A percentile compares a stretch with the other conserved stretches of the same genome.
phyloP scores from a whole-genome alignment of 2,888 invertebrate species.

The Tenthredo mesomela region DNA sequence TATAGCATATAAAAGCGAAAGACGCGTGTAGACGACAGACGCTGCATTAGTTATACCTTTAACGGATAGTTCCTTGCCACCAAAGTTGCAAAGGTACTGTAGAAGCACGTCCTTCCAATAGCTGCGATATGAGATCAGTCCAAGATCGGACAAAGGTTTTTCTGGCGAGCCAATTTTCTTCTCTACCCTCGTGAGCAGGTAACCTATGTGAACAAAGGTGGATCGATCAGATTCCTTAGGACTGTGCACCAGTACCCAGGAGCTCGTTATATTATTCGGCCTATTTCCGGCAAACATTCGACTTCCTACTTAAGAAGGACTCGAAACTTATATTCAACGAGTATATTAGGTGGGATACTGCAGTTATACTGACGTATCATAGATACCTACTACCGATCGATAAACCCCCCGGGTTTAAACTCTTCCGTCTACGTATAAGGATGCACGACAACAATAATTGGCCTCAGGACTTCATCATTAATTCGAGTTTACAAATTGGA shows the following conservation, averaged over 20 bases:
- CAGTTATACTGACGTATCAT: too few relatives aligned
- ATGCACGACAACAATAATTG: too few relatives aligned
- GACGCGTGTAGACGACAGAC: neutral
- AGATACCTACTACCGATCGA: too few relatives aligned
- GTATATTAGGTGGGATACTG: too few relatives aligned
- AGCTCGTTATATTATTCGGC: constrained; percentile 1
- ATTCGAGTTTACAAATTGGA: too few relatives aligned
- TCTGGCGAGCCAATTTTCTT: constrained; percentile 99
- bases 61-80: constrained; percentile 93
- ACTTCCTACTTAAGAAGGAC: neutral
- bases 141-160: constrained; percentile 98
- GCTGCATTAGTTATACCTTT: constrained; percentile 85
- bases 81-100: constrained; percentile 93
- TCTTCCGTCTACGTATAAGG: too few relatives aligned
- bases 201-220: constrained; percentile 84
- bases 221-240: constrained; percentile 32
- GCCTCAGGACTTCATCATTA: too few relatives aligned
- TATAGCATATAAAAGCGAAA: too few relatives aligned
- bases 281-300: neutral
- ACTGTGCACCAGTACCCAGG: neutral
- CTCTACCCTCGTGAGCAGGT: constrained; percentile 96
- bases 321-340: neutral
- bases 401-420: too few relatives aligned
- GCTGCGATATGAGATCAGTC: constrained; percentile 97
- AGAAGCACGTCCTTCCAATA: constrained; percentile 99